Conservation (phyloP, 2,888 invertebrate genomes). For the Campoletis raptor region DNA sequence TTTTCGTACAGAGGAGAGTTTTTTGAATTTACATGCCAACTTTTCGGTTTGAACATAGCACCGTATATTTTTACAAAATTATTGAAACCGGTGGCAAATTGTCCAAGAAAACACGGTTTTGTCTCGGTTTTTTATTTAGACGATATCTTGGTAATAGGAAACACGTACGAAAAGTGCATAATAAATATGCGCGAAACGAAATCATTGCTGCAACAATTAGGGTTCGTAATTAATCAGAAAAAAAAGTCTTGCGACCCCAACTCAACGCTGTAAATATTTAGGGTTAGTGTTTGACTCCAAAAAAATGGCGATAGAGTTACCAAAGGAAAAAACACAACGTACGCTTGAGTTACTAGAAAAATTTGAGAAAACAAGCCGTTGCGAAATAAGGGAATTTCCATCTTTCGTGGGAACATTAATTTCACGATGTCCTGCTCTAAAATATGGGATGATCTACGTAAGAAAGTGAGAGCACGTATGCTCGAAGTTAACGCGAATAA, state of each 20-base stretch:
- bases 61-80: conserved; percentile 27
- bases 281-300: conserved; percentile 25
- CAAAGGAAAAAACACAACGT: neutral
- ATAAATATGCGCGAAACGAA: neutral
- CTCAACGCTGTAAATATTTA: conserved; percentile 24
- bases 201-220: neutral
- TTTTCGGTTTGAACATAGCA: conserved; percentile 9
- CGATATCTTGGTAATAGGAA: conserved; percentile 36
- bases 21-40: conserved; percentile 29
- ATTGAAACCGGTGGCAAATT: conserved; percentile 17
- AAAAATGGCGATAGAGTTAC: conserved; percentile 24
- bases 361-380: conserved; percentile 11
- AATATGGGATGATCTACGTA: conserved; percentile 14
- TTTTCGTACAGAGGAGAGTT: conserved; percentile 11
- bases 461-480: neutral
- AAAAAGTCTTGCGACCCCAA: conserved; percentile 6
- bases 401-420: conserved; percentile 22
- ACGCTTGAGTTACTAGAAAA: neutral
- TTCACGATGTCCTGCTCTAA: conserved; percentile 18
- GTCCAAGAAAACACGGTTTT: conserved; percentile 4
- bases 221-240: conserved; percentile 25
- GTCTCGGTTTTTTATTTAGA: conserved; percentile 20
- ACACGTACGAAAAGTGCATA: conserved; percentile 6
- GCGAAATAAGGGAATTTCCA: conserved; percentile 18
- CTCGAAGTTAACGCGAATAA: conserved; percentile 21